These are phyloP conservation scores for Peromyscus nudipes DNA, from an alignment of 2,797 vertebrate species.

Conservation along the genomic window DNA sequence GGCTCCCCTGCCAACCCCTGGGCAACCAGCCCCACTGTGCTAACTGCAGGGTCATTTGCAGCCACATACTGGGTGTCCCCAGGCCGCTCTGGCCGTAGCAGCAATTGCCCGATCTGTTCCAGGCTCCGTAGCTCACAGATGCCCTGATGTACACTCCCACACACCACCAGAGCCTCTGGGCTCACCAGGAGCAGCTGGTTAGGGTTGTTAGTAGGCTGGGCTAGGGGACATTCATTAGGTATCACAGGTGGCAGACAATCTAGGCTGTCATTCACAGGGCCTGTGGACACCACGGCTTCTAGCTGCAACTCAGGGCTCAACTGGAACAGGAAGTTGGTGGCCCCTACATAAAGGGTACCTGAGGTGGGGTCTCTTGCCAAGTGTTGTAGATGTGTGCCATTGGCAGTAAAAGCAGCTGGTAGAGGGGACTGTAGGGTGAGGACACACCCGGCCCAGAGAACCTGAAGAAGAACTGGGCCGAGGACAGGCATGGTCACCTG, in stretches of 20 bases:
- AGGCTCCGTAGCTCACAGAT: conserved; percentile 96
- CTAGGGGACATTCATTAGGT: conserved; percentile 94
- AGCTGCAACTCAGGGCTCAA: conserved; percentile 91
- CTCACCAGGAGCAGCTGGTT: conserved; percentile 97
- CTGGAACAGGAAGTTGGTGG: conserved; percentile 95
- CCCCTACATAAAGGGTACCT: conserved; percentile 95
- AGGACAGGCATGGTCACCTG: conserved; percentile 83
- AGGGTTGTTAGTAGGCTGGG: conserved; percentile 93
- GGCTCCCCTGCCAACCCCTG: conserved; percentile 90
- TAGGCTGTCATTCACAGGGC: conserved; percentile 95
- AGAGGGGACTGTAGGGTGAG: conserved; percentile 60
- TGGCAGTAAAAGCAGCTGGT: conserved; percentile 80
- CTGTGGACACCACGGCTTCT: conserved; percentile 90
- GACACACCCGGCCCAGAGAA: conserved; percentile 78
- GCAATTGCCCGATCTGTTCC: conserved; percentile 87
- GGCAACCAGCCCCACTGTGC: conserved; percentile 95
- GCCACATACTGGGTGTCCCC: conserved; percentile 98
- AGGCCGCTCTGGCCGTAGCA: conserved; percentile 94
- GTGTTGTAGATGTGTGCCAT: conserved; percentile 94
- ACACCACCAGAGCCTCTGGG: conserved; percentile 94
- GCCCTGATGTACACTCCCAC: conserved; percentile 97
- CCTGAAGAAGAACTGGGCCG: conserved; percentile 80
- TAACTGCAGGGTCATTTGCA: conserved; percentile 96
- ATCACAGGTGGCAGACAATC: conserved; percentile 97
- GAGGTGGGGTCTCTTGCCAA: conserved; percentile 92